Evolutionary conservation across 2,113 vertebrate species (phyloP), one percentile per base, ranked within the genome.

Genomic region (Orientallactaga bullata): DNA sequence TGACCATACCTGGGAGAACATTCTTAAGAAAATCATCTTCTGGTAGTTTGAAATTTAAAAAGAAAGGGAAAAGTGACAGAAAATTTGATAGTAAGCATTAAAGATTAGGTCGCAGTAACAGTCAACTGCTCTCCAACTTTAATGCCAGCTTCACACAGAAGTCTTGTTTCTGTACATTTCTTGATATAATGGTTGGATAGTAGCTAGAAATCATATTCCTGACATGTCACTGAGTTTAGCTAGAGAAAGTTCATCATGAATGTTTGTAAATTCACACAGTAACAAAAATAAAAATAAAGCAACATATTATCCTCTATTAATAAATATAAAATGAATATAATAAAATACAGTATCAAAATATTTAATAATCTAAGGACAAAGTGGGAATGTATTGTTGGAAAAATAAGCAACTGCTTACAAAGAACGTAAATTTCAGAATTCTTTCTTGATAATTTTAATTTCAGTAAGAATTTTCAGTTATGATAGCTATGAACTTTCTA

Each of bases 1-100:
- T 98, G 98, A 98, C 99, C 99, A 99, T 99, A 99, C 98, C 98
- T 99, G 98, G 97, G 97, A 96, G 97, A 98, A 98, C 98, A 98
- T 98, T 99, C 98, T 98, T 99, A 98, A 99, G 97, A 98, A 99
- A 99, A 99, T 98, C 97, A 98, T 98, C 97, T 97, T 97, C 98
- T 98, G 97, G 97, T 98, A 97, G 97, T 96, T 98, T 97, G 90
- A 89, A 94, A 97, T 97, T 83, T 91, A 91, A 97, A 92, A 78
- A 95, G 89, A 65, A 32, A 79, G 39, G 63, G 42, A 66, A 63
- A 78, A 87, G 73, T 93, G 55, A 93, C 68, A 88, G 60, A 95
- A 94, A 97, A 93, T 85, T 84, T 79, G 97, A 95, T 30, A 96
- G 94, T 79, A 96, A 96, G 96, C 20, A 28, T 96, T 97, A 96